Percentiles rank a stretch among this genome's conserved stretches.
Evolutionary conservation across 2,113 vertebrate genomes (phyloP).

Genomic region (Platycercus adscitus): DNA sequence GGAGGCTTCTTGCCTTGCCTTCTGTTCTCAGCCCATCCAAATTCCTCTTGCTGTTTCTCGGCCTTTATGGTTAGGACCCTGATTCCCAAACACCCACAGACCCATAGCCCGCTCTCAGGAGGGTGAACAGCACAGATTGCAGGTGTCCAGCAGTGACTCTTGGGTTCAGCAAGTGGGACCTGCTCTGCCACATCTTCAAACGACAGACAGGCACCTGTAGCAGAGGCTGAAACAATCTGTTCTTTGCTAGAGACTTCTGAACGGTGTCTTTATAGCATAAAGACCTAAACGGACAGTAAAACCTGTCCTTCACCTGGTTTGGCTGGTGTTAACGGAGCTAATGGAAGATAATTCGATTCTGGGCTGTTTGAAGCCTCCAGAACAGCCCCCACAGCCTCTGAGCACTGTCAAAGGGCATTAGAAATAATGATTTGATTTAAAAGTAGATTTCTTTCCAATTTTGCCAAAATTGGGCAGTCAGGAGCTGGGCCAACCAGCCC

Average conservation of each 20-base stretch:
- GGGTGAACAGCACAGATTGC: neutral
- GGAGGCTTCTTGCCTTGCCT: neutral
- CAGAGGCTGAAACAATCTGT: fast-evolving
- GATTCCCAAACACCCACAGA: neutral
- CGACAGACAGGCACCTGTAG: neutral
- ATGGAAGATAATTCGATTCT: neutral
- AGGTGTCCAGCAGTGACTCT: neutral
- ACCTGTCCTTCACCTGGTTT: neutral
- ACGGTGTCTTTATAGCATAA: neutral
- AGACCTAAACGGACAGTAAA: neutral
- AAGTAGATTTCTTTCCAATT: neutral
- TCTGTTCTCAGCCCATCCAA: neutral
- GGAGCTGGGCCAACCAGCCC: neutral
- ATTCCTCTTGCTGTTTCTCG: neutral
- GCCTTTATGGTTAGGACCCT: neutral
- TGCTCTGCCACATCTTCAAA: neutral
- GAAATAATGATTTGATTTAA: neutral
- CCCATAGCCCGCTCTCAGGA: neutral
- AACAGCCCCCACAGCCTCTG: neutral
- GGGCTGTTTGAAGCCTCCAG: neutral
- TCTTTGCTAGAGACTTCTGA: neutral
- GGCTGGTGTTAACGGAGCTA: neutral
- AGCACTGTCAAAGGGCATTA: neutral
- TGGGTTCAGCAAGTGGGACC: neutral
- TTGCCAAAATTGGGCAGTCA: neutral